Evolutionary conservation across 1,140 invertebrate species (phyloP).

Genomic region (Carcinoscorpius rotundicauda): DNA sequence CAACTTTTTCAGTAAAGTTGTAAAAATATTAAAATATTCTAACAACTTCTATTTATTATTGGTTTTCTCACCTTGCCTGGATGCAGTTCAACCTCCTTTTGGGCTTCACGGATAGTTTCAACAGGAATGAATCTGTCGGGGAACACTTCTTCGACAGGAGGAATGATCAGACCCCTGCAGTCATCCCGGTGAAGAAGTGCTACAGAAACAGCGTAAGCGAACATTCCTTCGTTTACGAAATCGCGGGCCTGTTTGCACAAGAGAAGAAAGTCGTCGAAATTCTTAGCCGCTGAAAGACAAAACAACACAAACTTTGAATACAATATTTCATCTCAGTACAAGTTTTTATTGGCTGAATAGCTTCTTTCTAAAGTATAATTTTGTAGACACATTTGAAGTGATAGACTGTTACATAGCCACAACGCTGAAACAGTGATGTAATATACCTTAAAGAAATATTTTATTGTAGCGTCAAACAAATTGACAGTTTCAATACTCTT

Average conservation of each 20-base stretch:
- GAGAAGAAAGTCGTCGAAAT: conserved; percentile 39
- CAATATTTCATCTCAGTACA: not conserved
- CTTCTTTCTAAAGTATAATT: not conserved
- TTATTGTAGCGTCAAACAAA: too few species aligned
- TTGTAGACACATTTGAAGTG: conserved; percentile 1
- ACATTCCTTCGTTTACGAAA: conserved; percentile 49
- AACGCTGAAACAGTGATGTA: not conserved
- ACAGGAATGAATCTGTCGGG: conserved; percentile 38
- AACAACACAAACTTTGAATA: not conserved
- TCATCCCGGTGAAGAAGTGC: conserved; percentile 46
- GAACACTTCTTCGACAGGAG: conserved; percentile 51
- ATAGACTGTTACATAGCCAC: conserved; percentile 11
- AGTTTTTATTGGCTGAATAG: not conserved
- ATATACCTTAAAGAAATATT: not conserved
- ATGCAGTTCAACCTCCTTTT: conserved; percentile 29
- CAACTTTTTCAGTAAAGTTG: too few species aligned
- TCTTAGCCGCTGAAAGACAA: conserved; percentile 6
- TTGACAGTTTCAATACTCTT: too few species aligned
- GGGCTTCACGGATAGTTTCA: conserved; percentile 35
- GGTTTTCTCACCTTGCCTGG: conserved; percentile 19
- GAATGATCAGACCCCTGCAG: conserved; percentile 41
- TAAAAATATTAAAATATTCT: too few species aligned
- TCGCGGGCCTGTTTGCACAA: conserved; percentile 49
- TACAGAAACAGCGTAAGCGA: conserved; percentile 44
- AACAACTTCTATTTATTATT: too few species aligned